Conservation (phyloP, 2,797 vertebrate species). For the Rousettus madagascariensis region DNA sequence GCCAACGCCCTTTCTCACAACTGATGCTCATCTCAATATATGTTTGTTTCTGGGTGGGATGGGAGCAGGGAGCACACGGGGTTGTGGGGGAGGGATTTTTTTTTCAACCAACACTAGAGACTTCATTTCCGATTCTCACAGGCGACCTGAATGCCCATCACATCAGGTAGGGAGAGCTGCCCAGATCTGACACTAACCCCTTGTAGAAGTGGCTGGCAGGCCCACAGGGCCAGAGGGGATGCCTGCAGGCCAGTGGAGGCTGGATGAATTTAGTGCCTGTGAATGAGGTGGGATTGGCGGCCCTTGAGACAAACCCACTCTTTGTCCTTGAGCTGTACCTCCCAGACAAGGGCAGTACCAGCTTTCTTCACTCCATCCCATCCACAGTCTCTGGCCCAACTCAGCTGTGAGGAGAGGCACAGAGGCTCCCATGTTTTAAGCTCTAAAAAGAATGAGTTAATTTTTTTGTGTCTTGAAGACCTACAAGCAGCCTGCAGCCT, state of each 20-base stretch:
- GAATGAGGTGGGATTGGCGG: conserved; percentile 62
- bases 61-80: neutral
- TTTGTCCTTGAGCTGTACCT: conserved; percentile 60
- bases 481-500: neutral
- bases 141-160: conserved; percentile 67
- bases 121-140: conserved; percentile 76
- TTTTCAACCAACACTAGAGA: conserved; percentile 48
- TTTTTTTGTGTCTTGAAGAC: conserved; percentile 37
- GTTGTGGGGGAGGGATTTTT: neutral
- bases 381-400: conserved; percentile 11
- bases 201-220: conserved; percentile 71
- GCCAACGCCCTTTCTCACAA: neutral
- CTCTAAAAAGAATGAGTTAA: conserved; percentile 38
- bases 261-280: conserved; percentile 70
- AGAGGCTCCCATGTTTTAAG: conserved; percentile 47
- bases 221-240: neutral
- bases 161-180: conserved; percentile 69
- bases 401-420: conserved; percentile 61
- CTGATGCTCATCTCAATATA: neutral
- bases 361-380: conserved; percentile 45
- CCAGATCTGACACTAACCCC: conserved; percentile 76
- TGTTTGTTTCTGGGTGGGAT: neutral
- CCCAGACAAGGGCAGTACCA: conserved; percentile 48
- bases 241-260: conserved; percentile 9
- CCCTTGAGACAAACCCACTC: conserved; percentile 61